Evolutionary conservation across 2,113 vertebrate species (phyloP).

Genomic region (Fulmarus glacialis): DNA sequence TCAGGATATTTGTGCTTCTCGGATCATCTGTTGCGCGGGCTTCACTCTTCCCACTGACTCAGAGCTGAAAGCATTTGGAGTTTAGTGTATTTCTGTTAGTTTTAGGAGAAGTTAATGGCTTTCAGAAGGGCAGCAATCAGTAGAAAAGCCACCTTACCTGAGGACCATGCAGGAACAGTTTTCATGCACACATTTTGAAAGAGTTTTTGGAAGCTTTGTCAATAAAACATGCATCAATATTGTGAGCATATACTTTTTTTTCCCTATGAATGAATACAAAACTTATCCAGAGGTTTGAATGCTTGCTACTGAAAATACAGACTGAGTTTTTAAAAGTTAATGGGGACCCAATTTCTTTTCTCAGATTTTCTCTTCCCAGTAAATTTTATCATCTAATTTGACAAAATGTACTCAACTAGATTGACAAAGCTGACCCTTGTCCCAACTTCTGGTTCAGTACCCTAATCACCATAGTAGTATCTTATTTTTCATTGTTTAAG

Average conservation of each 20-base stretch:
- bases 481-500: neutral
- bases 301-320: neutral
- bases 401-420: neutral
- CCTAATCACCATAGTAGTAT: neutral
- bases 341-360: neutral
- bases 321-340: neutral
- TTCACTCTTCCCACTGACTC: neutral
- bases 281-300: neutral
- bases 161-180: neutral
- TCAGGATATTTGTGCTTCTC: neutral
- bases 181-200: neutral
- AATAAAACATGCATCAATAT: neutral
- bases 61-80: neutral
- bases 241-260: neutral
- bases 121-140: neutral
- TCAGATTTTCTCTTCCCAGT: neutral
- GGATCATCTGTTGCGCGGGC: neutral
- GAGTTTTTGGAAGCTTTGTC: neutral
- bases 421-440: neutral
- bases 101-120: neutral
- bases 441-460: neutral
- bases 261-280: fast-evolving
- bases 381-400: neutral
- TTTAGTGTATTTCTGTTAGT: neutral
- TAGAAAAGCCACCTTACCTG: neutral